phyloP scores from a whole-genome alignment of 2,113 vertebrate species.

The Ctenomys sociabilis region DNA sequence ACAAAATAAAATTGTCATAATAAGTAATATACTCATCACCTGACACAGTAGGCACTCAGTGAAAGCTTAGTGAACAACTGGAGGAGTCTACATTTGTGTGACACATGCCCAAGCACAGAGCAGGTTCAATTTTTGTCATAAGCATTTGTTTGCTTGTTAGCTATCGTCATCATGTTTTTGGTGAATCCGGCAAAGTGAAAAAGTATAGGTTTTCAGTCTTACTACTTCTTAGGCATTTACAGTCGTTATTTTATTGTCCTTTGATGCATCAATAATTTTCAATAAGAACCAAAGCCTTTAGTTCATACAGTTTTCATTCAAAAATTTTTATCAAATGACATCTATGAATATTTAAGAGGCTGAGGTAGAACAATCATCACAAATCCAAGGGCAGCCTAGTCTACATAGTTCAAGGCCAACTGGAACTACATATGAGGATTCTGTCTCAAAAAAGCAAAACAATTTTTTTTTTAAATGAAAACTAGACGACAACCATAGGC shows the following conservation, averaged over 20 bases:
- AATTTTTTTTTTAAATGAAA: background rate
- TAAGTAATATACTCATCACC: background rate
- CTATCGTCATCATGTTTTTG: background rate
- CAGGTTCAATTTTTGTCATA: background rate
- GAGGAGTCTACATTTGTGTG: background rate
- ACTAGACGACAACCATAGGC: background rate
- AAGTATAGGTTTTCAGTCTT: conserved; percentile 40
- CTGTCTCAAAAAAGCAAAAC: background rate
- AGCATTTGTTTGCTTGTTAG: background rate
- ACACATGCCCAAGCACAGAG: background rate
- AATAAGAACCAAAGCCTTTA: conserved; percentile 25
- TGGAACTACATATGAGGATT: background rate
- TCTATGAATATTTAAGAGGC: background rate
- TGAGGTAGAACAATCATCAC: background rate
- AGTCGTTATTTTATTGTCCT: conserved; percentile 43
- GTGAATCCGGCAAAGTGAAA: background rate
- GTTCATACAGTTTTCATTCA: conserved; percentile 9
- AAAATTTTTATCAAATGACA: conserved; percentile 55
- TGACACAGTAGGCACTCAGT: background rate
- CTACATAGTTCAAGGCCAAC: background rate
- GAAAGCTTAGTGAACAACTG: background rate
- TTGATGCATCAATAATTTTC: conserved; percentile 49
- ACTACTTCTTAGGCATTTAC: conserved; percentile 31
- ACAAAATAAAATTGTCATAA: background rate
- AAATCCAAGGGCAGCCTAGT: background rate